Percentiles rank a stretch among this genome's conserved stretches.
Evolutionary conservation across 2,113 vertebrate genomes (phyloP).

Genomic region (Gallinago undulata): DNA sequence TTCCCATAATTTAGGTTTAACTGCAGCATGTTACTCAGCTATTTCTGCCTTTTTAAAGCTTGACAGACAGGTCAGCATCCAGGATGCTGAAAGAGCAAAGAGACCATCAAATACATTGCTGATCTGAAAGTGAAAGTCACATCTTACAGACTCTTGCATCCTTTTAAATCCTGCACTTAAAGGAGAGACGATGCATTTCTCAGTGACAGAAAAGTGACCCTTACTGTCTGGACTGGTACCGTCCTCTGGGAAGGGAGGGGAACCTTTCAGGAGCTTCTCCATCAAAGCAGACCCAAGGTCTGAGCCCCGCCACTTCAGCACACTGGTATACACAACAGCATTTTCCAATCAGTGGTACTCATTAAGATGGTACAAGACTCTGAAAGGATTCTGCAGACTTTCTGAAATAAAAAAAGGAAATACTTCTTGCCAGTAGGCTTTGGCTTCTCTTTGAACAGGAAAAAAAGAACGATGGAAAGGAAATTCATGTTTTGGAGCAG

Average conservation of each 20-base stretch:
- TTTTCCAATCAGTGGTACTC: background rate
- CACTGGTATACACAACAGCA: background rate
- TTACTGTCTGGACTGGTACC: background rate
- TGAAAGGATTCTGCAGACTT: background rate
- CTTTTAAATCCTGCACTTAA: background rate
- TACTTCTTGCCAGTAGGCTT: constrained; percentile 37
- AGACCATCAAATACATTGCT: background rate
- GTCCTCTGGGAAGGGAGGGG: background rate
- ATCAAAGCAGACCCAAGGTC: background rate
- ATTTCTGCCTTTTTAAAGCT: background rate
- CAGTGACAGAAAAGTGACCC: background rate
- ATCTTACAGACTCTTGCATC: background rate
- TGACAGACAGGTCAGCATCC: background rate
- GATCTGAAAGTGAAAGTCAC: background rate
- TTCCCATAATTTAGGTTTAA: background rate
- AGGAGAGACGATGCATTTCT: background rate
- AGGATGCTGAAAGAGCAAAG: background rate
- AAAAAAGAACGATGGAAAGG: constrained; percentile 58
- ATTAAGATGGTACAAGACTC: constrained; percentile 25
- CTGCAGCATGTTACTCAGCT: background rate
- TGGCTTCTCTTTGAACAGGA: constrained; percentile 53
- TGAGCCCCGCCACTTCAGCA: background rate
- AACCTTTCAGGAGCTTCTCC: background rate
- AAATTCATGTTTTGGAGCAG: constrained; percentile 63
- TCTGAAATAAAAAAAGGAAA: constrained; percentile 49